These are phyloP conservation scores for Ips nitidus DNA, from an alignment of 1,140 invertebrate species.

Conservation along the genomic window DNA sequence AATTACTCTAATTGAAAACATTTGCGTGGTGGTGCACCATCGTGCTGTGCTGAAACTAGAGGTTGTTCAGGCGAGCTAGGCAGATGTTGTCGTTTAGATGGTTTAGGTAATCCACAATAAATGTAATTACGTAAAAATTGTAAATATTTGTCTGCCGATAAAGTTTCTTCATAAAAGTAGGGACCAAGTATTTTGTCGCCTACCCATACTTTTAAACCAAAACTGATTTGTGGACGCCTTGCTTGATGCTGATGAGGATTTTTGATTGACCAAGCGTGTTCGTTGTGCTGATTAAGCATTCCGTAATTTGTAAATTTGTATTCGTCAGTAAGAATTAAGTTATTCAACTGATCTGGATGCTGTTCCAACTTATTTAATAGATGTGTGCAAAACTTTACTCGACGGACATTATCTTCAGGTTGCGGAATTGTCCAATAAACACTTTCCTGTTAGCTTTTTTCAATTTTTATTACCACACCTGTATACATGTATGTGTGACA, in stretches of 20 bases:
- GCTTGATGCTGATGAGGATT: not conserved
- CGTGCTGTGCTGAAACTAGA: too few relatives aligned
- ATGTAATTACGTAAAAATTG: too few relatives aligned
- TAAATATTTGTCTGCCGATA: too few relatives aligned
- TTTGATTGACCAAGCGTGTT: slow-evolving; percentile 3
- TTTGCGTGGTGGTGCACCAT: too few relatives aligned
- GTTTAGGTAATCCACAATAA: too few relatives aligned
- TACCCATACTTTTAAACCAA: slow-evolving; percentile 1
- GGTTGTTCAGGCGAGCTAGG: too few relatives aligned
- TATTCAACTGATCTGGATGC: not conserved
- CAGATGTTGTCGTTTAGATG: too few relatives aligned
- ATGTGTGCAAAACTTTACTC: not conserved
- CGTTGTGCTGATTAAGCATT: slow-evolving; percentile 7
- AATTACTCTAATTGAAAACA: too few relatives aligned
- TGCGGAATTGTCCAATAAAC: too few relatives aligned
- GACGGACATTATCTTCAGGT: not conserved
- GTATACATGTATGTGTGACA: too few relatives aligned
- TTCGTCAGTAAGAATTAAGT: not conserved
- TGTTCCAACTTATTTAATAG: not conserved
- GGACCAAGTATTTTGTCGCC: not conserved
- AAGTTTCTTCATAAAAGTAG: not conserved
- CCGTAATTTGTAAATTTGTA: slow-evolving; percentile 1
- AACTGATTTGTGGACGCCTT: not conserved
- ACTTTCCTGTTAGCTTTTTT: too few relatives aligned
- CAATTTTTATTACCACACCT: too few relatives aligned